Evolutionary conservation across 2,113 vertebrate genomes (phyloP), one percentile per base, ranked within the genome.

Genomic region (Noctilio leporinus): DNA sequence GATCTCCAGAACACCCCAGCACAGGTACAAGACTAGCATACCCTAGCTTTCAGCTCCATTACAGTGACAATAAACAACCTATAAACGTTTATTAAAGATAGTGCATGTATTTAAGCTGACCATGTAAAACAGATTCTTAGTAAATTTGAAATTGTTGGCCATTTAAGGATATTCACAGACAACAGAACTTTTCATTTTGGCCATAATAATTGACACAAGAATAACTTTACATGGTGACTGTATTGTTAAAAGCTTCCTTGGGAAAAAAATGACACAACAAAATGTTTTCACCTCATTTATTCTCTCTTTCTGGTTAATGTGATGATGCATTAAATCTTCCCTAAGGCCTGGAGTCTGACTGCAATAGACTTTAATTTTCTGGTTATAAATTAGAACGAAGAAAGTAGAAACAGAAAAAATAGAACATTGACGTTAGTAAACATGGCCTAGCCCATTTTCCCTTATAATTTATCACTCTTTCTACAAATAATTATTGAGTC

Each of bases 201-300:
- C 57, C 67, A 0, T 38, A 97, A 47, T 80, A 95, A 96, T 35
- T 96, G 96, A 95, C 91, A 96, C 15, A 89, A 93, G 59, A 96
- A 95, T 47, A 97, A 83, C 80, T 90, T 97, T 89, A 81, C 7
- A 0, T 84, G 17, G 4, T 84, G 70, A 77, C 72, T 95, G 15
- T 94, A 89, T n/a, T 97, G 92, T 92, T 76, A 86, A 8, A 95
- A 94, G 55, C 81, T 95, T 94, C 96, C 72, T 90, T 67, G 30
- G 30, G 33, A 88, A 88, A 97, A 97, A 96, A 97, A 96, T 55
- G 67, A 93, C 82, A 82, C 1, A 55, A 93, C 33, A 4, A 83
- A 96, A 94, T 76, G 30, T 89, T 75, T 94, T 95, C 38, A 86
- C 73, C 62, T 91, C 91, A 73, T 97, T 98, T 97, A 76, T 75